Conservation (phyloP, 2,797 vertebrate genomes). For the Brachyalestes nurse region DNA sequence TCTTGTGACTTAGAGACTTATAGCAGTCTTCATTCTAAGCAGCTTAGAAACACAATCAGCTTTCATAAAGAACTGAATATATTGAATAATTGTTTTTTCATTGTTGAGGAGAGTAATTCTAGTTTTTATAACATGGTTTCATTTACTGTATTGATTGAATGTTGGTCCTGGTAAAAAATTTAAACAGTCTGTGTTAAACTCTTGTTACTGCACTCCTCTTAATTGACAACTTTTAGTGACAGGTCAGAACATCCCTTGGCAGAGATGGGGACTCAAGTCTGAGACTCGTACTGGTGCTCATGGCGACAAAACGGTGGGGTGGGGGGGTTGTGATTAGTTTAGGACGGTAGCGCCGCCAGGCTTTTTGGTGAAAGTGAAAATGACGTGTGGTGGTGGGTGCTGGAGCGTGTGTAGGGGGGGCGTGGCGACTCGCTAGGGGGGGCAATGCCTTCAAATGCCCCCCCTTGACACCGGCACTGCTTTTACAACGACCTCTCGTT, state of each 20-base stretch:
- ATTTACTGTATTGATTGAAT: background rate
- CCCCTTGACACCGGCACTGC: no score
- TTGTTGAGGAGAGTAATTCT: background rate
- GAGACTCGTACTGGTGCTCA: no score
- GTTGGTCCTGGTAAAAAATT: background rate
- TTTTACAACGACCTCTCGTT: no score
- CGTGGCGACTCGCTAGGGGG: no score
- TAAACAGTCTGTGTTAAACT: background rate
- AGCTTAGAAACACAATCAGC: slow-evolving; percentile 11
- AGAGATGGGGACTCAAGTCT: no score
- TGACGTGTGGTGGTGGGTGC: no score
- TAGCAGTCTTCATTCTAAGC: slow-evolving; percentile 3
- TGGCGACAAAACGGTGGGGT: no score
- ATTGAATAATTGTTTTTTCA: background rate
- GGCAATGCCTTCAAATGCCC: no score
- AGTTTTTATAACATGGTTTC: background rate
- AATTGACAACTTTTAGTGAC: background rate
- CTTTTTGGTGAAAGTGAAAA: no score
- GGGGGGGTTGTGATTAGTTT: no score
- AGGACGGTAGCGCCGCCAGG: no score
- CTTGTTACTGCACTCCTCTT: background rate
- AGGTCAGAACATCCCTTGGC: background rate
- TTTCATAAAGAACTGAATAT: background rate
- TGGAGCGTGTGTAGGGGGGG: no score
- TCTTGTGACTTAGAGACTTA: background rate